phyloP scores from a whole-genome alignment of 2,888 invertebrate genomes.

The Gymnocheta viridis region DNA sequence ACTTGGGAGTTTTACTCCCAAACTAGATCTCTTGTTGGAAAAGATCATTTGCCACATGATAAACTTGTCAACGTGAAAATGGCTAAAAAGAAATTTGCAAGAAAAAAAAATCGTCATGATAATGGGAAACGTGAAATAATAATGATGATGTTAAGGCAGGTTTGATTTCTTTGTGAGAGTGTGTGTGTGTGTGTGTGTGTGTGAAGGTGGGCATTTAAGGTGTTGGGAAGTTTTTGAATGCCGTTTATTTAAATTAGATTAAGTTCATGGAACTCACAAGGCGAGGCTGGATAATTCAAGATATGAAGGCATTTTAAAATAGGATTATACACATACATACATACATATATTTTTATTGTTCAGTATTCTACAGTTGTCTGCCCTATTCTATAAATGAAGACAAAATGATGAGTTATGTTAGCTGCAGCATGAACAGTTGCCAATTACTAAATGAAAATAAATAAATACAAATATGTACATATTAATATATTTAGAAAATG shows the following conservation, averaged over 20 bases:
- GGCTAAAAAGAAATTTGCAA: slow-evolving; percentile 32
- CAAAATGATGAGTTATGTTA: no score
- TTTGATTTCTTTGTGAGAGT: neutral
- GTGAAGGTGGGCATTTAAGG: slow-evolving; percentile 29
- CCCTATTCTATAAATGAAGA: neutral
- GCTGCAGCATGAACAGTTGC: no score
- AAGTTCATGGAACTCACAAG: slow-evolving; percentile 23
- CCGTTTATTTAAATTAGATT: slow-evolving; percentile 26
- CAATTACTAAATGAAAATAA: no score
- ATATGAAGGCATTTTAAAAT: neutral
- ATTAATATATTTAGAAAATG: no score
- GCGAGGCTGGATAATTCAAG: neutral
- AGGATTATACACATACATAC: neutral
- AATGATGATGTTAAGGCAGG: slow-evolving; percentile 12
- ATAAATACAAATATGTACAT: no score
- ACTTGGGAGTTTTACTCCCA: slow-evolving; percentile 27
- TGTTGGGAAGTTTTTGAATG: neutral
- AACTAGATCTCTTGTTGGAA: slow-evolving; percentile 52
- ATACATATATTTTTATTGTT: neutral
- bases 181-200: neutral
- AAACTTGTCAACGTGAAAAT: slow-evolving; percentile 68
- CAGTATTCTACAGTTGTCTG: neutral
- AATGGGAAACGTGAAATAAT: slow-evolving; percentile 35
- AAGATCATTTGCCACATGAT: slow-evolving; percentile 65
- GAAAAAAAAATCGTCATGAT: neutral